Conservation (phyloP, 1,140 invertebrate genomes). For the Cardiocondyla obscurior region DNA sequence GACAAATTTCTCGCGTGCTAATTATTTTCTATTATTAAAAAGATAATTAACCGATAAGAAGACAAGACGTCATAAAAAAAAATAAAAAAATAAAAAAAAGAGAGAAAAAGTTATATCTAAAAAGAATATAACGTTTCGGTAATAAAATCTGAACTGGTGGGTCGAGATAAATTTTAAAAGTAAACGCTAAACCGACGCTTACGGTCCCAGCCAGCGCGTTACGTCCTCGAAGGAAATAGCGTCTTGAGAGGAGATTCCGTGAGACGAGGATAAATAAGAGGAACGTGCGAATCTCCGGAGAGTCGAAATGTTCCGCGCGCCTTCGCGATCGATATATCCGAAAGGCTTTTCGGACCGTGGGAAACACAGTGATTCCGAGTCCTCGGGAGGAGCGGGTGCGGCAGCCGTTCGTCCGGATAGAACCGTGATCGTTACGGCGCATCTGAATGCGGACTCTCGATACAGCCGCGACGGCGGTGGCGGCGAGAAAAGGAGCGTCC, state of each 20-base stretch:
- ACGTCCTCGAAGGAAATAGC: conserved; percentile 27
- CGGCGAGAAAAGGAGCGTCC: not conserved
- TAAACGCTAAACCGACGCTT: conserved; percentile 9
- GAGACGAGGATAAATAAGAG: conserved; percentile 34
- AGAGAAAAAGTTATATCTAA: not conserved
- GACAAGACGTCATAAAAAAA: no score
- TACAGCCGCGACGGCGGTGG: not conserved
- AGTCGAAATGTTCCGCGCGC: conserved; percentile 15
- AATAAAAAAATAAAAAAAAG: no score
- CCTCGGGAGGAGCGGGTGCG: not conserved
- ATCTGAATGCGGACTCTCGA: conserved; percentile 41
- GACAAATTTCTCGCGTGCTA: not conserved
- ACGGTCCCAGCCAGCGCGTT: conserved; percentile 5
- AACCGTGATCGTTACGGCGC: conserved; percentile 40
- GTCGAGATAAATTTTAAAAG: conserved; percentile 12
- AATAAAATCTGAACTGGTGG: not conserved
- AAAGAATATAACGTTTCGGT: not conserved
- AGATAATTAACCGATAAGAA: not conserved
- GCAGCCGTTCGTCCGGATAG: not conserved
- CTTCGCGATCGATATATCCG: conserved; percentile 46
- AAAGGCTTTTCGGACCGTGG: conserved; percentile 6
- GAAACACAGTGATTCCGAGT: conserved; percentile 42
- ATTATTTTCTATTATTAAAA: not conserved
- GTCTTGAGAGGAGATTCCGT: not conserved
- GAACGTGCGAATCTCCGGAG: conserved; percentile 27